A percentile compares a stretch with the other conserved stretches of the same genome.
Conservation (phyloP, 1,140 invertebrate species). For the Papilio aristodemus region DNA sequence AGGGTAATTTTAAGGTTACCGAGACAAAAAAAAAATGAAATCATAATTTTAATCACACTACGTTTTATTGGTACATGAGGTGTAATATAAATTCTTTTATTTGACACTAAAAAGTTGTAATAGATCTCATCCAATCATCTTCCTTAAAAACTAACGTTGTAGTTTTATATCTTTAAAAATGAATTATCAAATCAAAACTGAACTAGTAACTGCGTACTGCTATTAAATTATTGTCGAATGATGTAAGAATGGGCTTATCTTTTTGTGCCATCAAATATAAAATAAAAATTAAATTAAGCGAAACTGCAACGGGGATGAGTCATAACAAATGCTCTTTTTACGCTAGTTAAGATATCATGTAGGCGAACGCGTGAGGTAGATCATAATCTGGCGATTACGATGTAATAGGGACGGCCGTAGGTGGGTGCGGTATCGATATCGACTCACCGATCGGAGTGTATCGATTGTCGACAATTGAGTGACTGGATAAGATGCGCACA, state of each 20-base stretch:
- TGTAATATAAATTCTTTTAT: too few species aligned
- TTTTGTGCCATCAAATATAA: slow-evolving; percentile 7
- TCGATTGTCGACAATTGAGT: slow-evolving; percentile 62
- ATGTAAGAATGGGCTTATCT: background rate
- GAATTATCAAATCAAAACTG: background rate
- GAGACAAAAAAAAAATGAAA: background rate
- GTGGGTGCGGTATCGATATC: slow-evolving; percentile 26
- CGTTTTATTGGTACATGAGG: too few species aligned
- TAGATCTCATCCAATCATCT: too few species aligned
- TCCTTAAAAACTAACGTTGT: too few species aligned
- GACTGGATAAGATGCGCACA: background rate
- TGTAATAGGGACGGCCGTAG: slow-evolving; percentile 21
- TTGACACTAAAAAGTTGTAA: too few species aligned
- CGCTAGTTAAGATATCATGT: slow-evolving; percentile 30
- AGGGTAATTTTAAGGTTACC: background rate
- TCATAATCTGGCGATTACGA: slow-evolving; percentile 24
- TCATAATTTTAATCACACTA: too few species aligned
- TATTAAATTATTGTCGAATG: background rate
- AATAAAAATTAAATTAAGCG: slow-evolving; percentile 6
- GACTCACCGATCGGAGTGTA: slow-evolving; percentile 37
- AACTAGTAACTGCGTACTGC: background rate
- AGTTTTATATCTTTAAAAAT: background rate
- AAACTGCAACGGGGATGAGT: slow-evolving; percentile 11
- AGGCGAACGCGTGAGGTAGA: slow-evolving; percentile 29
- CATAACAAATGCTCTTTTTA: slow-evolving; percentile 29